phyloP scores from a whole-genome alignment of 2,797 vertebrate genomes.

The Astyanax mexicanus region DNA sequence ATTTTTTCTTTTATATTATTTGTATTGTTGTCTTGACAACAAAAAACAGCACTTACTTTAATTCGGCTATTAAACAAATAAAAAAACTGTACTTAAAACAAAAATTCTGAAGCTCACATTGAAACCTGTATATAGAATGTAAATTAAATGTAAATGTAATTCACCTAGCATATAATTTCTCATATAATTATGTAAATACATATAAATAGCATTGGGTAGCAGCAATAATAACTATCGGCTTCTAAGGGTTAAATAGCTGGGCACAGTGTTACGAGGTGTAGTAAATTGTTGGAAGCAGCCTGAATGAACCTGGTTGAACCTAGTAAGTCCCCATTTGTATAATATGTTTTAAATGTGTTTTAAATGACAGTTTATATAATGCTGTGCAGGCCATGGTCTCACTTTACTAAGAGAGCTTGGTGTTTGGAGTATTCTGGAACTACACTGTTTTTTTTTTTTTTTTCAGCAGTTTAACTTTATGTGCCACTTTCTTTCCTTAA shows the following conservation, averaged over 20 bases:
- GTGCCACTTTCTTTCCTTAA: conserved; percentile 9
- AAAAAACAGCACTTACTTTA: no score
- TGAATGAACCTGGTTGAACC: not conserved
- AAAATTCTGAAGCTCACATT: no score
- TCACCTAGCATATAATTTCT: not conserved
- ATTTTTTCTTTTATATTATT: no score
- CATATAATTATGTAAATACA: not conserved
- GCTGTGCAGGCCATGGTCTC: not conserved
- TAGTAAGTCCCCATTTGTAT: not conserved
- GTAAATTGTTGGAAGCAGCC: not conserved
- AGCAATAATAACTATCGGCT: not conserved
- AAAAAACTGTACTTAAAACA: no score
- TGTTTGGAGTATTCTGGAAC: conserved; percentile 13
- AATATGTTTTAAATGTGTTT: conserved; percentile 14
- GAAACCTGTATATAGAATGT: not conserved
- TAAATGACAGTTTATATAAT: conserved; percentile 14
- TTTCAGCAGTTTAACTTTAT: not conserved
- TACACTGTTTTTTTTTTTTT: not conserved
- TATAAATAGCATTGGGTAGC: not conserved
- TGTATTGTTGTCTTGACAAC: no score
- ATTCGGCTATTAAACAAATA: no score
- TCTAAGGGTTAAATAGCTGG: not conserved
- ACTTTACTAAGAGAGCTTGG: not conserved
- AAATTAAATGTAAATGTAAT: not conserved
- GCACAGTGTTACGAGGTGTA: not conserved